Evolutionary conservation across 2,888 invertebrate species (phyloP).

Genomic region (Cordilura impudica): DNA sequence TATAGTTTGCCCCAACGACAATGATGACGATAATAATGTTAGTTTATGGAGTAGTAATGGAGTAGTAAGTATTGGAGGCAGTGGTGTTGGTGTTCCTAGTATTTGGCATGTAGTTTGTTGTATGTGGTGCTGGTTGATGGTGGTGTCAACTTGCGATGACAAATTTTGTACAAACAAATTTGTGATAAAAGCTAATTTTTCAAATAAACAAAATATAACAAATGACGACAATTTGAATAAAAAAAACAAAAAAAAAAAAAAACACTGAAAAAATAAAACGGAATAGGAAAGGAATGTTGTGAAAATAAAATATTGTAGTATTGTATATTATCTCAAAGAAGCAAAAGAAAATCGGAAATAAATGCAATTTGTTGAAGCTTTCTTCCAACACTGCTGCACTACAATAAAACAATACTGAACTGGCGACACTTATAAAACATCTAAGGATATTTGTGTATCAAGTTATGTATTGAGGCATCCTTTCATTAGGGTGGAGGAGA

Average conservation of each 20-base stretch:
- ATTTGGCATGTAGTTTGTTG: not conserved
- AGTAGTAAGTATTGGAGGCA: not conserved
- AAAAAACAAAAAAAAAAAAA: slow-evolving; percentile 21
- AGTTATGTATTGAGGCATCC: not conserved
- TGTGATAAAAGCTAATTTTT: slow-evolving; percentile 63
- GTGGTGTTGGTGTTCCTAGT: not conserved
- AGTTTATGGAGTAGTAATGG: no score
- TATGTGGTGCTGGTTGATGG: not conserved
- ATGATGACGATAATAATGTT: not conserved
- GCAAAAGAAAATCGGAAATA: slow-evolving; percentile 33
- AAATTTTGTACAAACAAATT: slow-evolving; percentile 61
- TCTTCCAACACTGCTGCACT: not conserved
- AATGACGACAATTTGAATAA: slow-evolving; percentile 50
- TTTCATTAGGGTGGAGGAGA: not conserved
- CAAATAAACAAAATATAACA: slow-evolving; percentile 62
- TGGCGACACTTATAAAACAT: not conserved
- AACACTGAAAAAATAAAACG: slow-evolving; percentile 27
- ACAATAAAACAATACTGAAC: slow-evolving; percentile 17
- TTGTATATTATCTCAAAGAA: slow-evolving; percentile 20
- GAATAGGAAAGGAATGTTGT: slow-evolving; percentile 11
- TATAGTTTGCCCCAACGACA: not conserved
- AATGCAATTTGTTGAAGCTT: slow-evolving; percentile 57
- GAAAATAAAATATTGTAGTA: slow-evolving; percentile 18
- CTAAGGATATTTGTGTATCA: not conserved
- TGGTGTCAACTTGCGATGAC: slow-evolving; percentile 59